Percentiles rank a stretch among this genome's conserved stretches.
phyloP scores from a whole-genome alignment of 2,888 invertebrate genomes.

The Melinaea marsaeus region DNA sequence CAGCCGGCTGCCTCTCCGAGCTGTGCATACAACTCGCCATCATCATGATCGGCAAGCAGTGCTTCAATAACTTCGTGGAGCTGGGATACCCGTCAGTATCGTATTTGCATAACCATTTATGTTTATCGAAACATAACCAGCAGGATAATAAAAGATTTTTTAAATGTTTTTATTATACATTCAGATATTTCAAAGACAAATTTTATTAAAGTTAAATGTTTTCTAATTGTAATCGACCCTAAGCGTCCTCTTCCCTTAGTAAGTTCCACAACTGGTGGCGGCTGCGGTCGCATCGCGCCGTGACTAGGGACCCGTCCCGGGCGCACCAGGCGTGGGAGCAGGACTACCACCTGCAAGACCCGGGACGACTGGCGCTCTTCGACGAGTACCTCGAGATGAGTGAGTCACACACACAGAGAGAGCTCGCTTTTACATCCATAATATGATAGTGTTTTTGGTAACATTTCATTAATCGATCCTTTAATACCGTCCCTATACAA shows the following conservation, averaged over 20 bases:
- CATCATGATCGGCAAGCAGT: conserved; percentile 97
- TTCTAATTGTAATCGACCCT: too few relatives aligned
- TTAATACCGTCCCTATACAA: too few relatives aligned
- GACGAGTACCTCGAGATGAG: conserved; percentile 99
- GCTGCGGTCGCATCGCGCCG: conserved; percentile 84
- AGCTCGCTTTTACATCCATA: too few relatives aligned
- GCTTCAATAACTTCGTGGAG: conserved; percentile 95
- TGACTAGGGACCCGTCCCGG: conserved; percentile 84
- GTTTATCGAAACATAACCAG: background rate
- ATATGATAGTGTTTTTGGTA: too few relatives aligned
- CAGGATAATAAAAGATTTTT: background rate
- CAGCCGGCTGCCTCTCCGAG: conserved; percentile 95
- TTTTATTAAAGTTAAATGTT: too few relatives aligned
- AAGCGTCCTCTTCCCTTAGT: conserved; percentile 51
- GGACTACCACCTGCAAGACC: conserved; percentile 94
- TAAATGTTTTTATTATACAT: too few relatives aligned
- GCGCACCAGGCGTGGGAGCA: conserved; percentile 93
- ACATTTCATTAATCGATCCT: too few relatives aligned
- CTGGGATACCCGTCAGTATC: conserved; percentile 89
- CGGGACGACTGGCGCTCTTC: conserved; percentile 92
- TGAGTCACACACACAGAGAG: conserved; percentile 59
- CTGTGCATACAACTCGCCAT: conserved; percentile 94
- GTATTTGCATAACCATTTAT: background rate
- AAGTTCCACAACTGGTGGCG: conserved; percentile 95
- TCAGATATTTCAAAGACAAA: too few relatives aligned